Conservation (phyloP, 2,113 vertebrate species). For the Microcebus lehilahytsara region DNA sequence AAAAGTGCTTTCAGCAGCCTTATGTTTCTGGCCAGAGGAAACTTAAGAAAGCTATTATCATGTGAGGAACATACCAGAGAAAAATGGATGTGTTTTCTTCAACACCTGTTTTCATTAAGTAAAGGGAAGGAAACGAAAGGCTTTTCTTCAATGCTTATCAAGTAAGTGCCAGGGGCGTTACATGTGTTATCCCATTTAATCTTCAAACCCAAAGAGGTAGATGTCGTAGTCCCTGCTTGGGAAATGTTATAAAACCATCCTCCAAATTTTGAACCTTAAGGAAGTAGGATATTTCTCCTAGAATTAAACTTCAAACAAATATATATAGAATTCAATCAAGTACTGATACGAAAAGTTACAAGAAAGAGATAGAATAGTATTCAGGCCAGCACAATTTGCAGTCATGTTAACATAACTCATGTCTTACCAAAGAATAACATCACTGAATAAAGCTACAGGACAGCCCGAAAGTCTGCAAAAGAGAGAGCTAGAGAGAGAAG, state of each 20-base stretch:
- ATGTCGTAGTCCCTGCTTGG: background rate
- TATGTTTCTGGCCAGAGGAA: constrained; percentile 8
- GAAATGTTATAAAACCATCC: background rate
- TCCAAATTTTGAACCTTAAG: background rate
- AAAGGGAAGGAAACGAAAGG: background rate
- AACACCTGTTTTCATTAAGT: constrained; percentile 64
- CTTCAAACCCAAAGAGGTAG: background rate
- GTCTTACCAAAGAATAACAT: background rate
- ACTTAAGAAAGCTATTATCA: constrained; percentile 44
- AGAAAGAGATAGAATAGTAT: background rate
- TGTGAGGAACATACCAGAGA: background rate
- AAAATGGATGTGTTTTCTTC: constrained; percentile 15
- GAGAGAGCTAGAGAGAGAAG: background rate
- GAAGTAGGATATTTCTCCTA: background rate
- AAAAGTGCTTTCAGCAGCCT: constrained; percentile 31
- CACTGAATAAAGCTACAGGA: background rate
- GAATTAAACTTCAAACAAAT: background rate
- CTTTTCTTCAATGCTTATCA: background rate
- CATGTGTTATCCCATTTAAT: constrained; percentile 6
- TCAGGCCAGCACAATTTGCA: background rate
- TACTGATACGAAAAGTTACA: background rate
- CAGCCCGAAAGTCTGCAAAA: background rate
- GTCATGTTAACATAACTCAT: background rate
- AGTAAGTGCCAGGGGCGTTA: constrained; percentile 24
- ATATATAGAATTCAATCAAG: background rate